These are phyloP conservation scores for Drosophila mayaguana DNA, from an alignment of 2,888 invertebrate species.

Conservation along the genomic window DNA sequence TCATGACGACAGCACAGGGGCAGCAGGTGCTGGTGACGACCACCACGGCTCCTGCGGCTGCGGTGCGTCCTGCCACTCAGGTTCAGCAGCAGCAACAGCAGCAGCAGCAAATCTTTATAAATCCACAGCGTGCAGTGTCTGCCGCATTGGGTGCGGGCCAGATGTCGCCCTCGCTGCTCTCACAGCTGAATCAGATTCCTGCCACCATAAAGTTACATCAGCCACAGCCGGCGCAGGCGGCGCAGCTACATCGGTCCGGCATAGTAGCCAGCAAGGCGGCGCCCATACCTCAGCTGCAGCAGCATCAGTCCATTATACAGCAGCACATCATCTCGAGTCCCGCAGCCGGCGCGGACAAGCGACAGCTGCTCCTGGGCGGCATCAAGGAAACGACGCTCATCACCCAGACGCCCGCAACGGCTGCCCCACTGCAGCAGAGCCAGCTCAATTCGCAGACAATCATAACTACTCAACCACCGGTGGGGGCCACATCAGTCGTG, in stretches of 20 bases:
- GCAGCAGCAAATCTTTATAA: constrained; percentile 57
- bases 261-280: constrained; percentile 50
- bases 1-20: constrained; percentile 88
- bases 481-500: constrained; percentile 18
- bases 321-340: constrained; percentile 83
- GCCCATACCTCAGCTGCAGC: constrained; percentile 87
- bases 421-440: constrained; percentile 73
- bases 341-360: constrained; percentile 63
- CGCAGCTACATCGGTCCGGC: constrained; percentile 44
- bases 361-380: constrained; percentile 79
- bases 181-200: constrained; percentile 84
- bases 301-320: constrained; percentile 83
- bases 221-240: constrained; percentile 65
- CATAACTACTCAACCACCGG: constrained; percentile 78
- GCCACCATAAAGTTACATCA: constrained; percentile 86
- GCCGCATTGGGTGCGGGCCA: constrained; percentile 87
- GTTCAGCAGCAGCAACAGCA: constrained; percentile 40
- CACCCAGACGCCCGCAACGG: constrained; percentile 71
- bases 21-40: constrained; percentile 88
- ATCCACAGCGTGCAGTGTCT: constrained; percentile 63
- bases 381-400: constrained; percentile 82
- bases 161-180: constrained; percentile 82
- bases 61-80: constrained; percentile 47
- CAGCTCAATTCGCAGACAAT: constrained; percentile 83
- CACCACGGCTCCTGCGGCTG: constrained; percentile 57